Evolutionary conservation across 2,888 invertebrate species (phyloP).

Genomic region (Apodemia mormo): DNA sequence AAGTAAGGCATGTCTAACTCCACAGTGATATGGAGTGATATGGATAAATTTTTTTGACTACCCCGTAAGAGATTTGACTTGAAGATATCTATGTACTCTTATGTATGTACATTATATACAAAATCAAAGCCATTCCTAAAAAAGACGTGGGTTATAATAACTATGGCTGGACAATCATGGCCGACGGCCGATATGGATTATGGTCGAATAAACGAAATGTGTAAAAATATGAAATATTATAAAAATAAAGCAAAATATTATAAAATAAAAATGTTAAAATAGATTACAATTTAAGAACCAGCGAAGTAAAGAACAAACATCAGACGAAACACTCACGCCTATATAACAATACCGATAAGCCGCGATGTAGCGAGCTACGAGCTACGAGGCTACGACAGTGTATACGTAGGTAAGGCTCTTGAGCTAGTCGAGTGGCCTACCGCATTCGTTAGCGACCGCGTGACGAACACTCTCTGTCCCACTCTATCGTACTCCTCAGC

Average conservation of each 20-base stretch:
- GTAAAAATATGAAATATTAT: not conserved
- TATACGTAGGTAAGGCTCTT: conserved; percentile 48
- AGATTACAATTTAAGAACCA: not conserved
- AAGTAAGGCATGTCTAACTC: no score
- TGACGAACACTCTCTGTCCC: conserved; percentile 61
- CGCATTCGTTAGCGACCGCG: conserved; percentile 77
- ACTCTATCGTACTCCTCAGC: conserved; percentile 69
- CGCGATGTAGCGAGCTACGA: conserved; percentile 36
- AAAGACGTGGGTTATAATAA: no score
- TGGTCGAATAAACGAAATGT: no score
- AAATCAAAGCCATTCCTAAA: no score
- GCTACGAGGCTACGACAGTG: conserved; percentile 28
- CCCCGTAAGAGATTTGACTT: no score
- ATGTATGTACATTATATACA: no score
- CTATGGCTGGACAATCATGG: no score
- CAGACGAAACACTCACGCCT: conserved; percentile 32
- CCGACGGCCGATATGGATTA: no score
- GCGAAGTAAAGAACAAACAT: conserved; percentile 7
- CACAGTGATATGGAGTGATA: no score
- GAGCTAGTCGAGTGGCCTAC: conserved; percentile 62
- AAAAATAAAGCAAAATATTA: no score
- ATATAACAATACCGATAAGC: conserved; percentile 43
- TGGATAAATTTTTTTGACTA: no score
- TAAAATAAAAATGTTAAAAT: not conserved
- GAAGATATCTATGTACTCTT: no score